phyloP scores from a whole-genome alignment of 2,113 vertebrate species.

The Silurus asotus region DNA sequence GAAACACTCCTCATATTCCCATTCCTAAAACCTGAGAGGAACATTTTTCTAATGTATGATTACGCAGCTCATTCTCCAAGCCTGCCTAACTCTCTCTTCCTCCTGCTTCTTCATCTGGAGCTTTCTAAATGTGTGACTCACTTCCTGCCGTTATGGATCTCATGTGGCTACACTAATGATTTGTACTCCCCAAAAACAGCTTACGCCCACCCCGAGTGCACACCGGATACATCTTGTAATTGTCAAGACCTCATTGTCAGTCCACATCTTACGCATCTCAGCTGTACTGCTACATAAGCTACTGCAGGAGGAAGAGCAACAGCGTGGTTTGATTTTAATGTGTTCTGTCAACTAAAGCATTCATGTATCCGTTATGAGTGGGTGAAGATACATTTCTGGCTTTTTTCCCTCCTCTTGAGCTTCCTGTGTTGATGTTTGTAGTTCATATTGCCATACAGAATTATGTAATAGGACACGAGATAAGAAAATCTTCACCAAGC shows the following conservation, averaged over 20 bases:
- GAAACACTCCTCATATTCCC: not conserved
- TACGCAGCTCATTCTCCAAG: not conserved
- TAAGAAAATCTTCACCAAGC: not conserved
- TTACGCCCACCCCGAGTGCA: constrained; percentile 11
- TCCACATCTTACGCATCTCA: not conserved
- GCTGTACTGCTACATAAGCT: not conserved
- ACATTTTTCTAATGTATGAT: not conserved
- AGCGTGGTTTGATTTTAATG: not conserved
- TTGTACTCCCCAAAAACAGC: not conserved
- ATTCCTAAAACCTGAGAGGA: not conserved
- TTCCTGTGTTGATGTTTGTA: not conserved
- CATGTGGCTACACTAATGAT: constrained; percentile 12
- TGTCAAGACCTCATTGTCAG: not conserved
- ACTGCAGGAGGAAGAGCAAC: not conserved
- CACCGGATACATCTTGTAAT: not conserved
- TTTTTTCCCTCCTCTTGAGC: not conserved
- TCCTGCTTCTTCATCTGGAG: constrained; percentile 8
- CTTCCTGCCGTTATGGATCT: not conserved
- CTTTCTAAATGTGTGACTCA: constrained; percentile 6
- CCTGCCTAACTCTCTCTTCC: not conserved
- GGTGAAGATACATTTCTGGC: not conserved
- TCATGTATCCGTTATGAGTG: not conserved
- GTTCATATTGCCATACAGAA: not conserved
- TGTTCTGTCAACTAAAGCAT: not conserved
- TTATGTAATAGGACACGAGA: not conserved